Base-by-base conservation (phyloP, 2,113 vertebrate species). In the Melanostigma gelatinosum region DNA sequence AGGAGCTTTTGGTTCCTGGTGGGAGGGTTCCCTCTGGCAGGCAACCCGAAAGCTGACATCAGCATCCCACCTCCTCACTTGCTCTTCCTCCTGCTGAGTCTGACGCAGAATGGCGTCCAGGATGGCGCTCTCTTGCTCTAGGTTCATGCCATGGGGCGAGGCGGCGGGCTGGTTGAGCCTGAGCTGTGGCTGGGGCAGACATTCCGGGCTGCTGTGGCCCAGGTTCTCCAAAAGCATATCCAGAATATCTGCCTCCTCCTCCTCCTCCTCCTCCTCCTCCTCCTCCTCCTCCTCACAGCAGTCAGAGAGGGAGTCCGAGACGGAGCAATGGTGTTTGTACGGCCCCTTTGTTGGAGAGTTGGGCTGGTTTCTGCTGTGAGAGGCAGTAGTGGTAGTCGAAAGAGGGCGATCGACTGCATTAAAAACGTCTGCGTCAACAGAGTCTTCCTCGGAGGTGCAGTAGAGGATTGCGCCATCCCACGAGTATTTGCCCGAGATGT, bases 401-500 rank as follows among this genome's bases (percentile, higher is more conserved):
- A 58, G 27, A 1, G 81, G 73, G 16, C 20, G 72, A n/a, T 91
- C 82, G 0, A 62, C 79, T 29, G 85, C 42, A 55, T 55, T 40
- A 34, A 88, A 90, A 71, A 64, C 87, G 8, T 61, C 82, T 15
- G 18, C 34, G 72, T 91, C 77, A 10, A 83, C 54, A 61, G 62
- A 82, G 71, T 94, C 95, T n/a, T 97, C 95, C 61, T 95, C 82
- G 7, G 94, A 95, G 38, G 97, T 97, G 63, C 96, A 96, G 22
- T 98, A 97, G n/a, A 99, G 92, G 54, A 99, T 90, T 0, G 89
- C 91, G 34, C 96, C 96, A 11, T 99, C 97, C 98, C 98, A 99
- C 0, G 98, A 98, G 91, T 99, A 99, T 82, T 99, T 99, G 83
- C 98, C 98, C 11, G 98, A 99, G 91, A 99, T 97, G 83, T 99